Percentiles rank a stretch among this genome's conserved stretches.
These are phyloP conservation scores for Pelmatolapia mariae DNA, from an alignment of 2,113 vertebrate genomes.

Conservation along the genomic window DNA sequence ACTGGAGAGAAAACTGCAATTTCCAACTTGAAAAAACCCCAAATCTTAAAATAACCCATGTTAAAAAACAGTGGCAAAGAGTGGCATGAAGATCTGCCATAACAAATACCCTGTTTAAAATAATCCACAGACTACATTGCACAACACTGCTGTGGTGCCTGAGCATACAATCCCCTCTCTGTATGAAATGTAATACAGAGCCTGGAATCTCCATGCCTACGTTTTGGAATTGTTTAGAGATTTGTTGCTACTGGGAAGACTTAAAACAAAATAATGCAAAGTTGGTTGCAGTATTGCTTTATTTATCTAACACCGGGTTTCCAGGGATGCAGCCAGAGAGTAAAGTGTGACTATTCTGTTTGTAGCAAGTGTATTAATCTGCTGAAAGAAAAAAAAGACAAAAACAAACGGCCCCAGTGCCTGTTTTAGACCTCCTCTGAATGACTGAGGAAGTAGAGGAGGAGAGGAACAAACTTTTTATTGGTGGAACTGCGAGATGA, in stretches of 20 bases:
- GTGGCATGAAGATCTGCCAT: too few species aligned
- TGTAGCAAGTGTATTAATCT: not conserved
- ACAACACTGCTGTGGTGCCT: not conserved
- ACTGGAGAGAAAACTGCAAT: not conserved
- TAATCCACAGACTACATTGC: not conserved
- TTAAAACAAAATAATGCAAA: not conserved
- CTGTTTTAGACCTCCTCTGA: not conserved
- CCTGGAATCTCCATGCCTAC: not conserved
- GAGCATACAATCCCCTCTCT: not conserved
- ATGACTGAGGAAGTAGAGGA: not conserved
- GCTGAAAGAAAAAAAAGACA: not conserved
- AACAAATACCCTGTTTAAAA: too few species aligned
- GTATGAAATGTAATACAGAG: not conserved
- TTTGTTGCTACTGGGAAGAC: not conserved
- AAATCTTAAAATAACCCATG: too few species aligned
- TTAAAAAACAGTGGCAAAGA: too few species aligned
- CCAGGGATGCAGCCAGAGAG: not conserved
- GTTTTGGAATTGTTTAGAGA: not conserved
- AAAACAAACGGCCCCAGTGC: not conserved
- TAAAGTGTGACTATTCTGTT: not conserved
- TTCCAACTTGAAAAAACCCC: not conserved
- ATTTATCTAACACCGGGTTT: not conserved
- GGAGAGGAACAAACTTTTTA: not conserved
- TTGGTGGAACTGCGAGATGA: not conserved
- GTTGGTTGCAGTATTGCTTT: not conserved